Evolutionary conservation across 2,797 vertebrate species (phyloP).

Genomic region (Erpetoichthys calabaricus): DNA sequence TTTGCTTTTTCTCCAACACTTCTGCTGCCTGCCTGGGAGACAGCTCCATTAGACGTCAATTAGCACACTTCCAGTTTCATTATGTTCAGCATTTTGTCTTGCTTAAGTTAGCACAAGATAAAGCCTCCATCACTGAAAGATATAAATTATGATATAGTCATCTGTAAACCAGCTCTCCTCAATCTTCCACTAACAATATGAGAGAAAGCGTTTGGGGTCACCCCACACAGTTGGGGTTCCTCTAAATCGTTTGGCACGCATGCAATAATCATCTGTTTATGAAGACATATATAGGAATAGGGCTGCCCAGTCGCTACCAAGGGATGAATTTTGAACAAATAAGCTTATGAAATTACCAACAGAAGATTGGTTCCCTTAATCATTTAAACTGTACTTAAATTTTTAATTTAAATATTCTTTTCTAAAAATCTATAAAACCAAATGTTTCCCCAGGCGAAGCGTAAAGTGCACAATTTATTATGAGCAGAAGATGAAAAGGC

Average conservation of each 20-base stretch:
- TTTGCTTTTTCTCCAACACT: neutral
- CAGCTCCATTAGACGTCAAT: slow-evolving; percentile 2
- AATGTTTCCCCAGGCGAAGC: neutral
- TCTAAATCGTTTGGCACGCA: slow-evolving; percentile 2
- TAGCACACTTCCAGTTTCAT: slow-evolving; percentile 4
- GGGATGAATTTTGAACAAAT: slow-evolving; percentile 8
- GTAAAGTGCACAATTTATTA: slow-evolving; percentile 2
- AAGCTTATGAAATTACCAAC: slow-evolving; percentile 3
- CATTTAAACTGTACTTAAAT: slow-evolving; percentile 4
- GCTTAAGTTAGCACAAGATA: slow-evolving; percentile 3
- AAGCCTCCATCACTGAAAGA: neutral
- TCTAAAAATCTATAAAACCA: slow-evolving; percentile 1
- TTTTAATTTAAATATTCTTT: slow-evolving; percentile 8
- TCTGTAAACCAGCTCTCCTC: neutral
- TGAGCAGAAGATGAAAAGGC: slow-evolving; percentile 1
- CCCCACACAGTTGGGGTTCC: slow-evolving; percentile 7
- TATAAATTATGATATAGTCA: neutral
- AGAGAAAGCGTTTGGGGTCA: slow-evolving; percentile 1
- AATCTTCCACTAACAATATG: slow-evolving; percentile 5
- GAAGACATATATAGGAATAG: slow-evolving; percentile 2
- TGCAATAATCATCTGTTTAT: slow-evolving; percentile 9
- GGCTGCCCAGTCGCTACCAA: neutral
- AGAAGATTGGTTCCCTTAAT: slow-evolving; percentile 5
- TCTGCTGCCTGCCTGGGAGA: neutral
- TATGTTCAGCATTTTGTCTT: neutral